Conservation (phyloP, 2,888 invertebrate genomes). For the Diarsia rubi region DNA sequence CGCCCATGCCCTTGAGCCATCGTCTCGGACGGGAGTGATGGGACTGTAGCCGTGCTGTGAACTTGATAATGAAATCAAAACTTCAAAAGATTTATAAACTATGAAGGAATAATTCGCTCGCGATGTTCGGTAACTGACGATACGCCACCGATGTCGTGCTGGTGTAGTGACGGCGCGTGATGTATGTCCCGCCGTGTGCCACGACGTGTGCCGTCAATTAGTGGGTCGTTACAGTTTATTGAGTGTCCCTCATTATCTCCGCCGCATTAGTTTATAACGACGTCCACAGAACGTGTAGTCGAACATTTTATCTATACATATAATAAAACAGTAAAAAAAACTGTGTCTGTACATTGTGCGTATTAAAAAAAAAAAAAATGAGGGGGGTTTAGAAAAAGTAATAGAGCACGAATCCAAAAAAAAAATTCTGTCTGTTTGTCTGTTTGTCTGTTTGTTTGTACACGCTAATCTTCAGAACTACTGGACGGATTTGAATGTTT, state of each 20-base stretch:
- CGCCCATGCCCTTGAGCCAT: background rate
- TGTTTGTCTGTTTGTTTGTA: no score
- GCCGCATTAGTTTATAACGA: conserved; percentile 22
- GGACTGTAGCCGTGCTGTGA: no score
- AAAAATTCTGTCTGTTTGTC: no score
- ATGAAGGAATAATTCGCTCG: background rate
- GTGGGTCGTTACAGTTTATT: conserved; percentile 35
- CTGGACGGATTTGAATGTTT: no score
- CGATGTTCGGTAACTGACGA: background rate
- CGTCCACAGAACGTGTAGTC: conserved; percentile 19
- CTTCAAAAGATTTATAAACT: background rate
- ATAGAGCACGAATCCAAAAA: no score
- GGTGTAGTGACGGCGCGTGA: conserved; percentile 1
- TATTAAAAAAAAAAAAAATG: no score
- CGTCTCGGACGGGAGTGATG: no score
- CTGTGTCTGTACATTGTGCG: no score
- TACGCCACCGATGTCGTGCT: background rate
- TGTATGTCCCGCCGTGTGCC: background rate
- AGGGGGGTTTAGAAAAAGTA: no score
- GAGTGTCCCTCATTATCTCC: conserved; percentile 33
- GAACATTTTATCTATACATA: conserved; percentile 1
- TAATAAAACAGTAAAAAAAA: no score
- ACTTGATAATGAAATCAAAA: background rate
- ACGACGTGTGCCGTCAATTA: conserved; percentile 32
- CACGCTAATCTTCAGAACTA: no score